phyloP scores from a whole-genome alignment of 2,888 invertebrate species.

The Ceramica pisi region DNA sequence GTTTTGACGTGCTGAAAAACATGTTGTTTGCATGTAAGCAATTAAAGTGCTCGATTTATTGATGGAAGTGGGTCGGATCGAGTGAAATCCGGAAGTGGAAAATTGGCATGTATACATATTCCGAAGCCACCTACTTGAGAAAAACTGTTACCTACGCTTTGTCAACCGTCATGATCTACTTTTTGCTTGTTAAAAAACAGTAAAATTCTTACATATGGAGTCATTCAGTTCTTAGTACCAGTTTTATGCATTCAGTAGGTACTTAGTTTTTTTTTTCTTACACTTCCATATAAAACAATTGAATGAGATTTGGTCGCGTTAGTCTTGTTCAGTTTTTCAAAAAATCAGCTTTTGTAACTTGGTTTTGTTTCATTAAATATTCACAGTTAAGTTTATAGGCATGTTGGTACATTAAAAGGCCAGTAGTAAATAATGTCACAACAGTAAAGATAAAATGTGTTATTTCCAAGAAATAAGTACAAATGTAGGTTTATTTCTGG shows the following conservation, averaged over 20 bases:
- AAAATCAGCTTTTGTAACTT: background rate
- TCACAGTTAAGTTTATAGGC: background rate
- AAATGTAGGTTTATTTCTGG: slow-evolving; percentile 26
- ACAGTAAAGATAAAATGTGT: slow-evolving; percentile 11
- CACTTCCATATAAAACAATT: background rate
- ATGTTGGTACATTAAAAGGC: background rate
- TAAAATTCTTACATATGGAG: background rate
- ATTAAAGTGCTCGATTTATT: slow-evolving; percentile 3
- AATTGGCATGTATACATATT: too few relatives aligned
- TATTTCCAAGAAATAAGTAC: slow-evolving; percentile 27
- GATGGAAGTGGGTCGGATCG: background rate
- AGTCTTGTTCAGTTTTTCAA: background rate
- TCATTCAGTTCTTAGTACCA: background rate
- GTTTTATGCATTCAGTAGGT: too few relatives aligned
- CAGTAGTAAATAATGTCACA: slow-evolving; percentile 10
- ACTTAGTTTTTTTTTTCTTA: too few relatives aligned
- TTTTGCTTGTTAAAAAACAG: background rate
- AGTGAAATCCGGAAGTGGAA: too few relatives aligned
- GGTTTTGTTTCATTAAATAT: background rate
- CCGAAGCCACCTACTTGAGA: too few relatives aligned
- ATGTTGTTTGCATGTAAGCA: background rate
- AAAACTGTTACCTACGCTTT: too few relatives aligned
- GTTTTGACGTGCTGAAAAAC: background rate
- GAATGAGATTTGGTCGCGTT: background rate
- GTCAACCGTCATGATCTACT: too few relatives aligned